Conservation (phyloP, 2,888 invertebrate genomes). For the Hyppa rectilinea region DNA sequence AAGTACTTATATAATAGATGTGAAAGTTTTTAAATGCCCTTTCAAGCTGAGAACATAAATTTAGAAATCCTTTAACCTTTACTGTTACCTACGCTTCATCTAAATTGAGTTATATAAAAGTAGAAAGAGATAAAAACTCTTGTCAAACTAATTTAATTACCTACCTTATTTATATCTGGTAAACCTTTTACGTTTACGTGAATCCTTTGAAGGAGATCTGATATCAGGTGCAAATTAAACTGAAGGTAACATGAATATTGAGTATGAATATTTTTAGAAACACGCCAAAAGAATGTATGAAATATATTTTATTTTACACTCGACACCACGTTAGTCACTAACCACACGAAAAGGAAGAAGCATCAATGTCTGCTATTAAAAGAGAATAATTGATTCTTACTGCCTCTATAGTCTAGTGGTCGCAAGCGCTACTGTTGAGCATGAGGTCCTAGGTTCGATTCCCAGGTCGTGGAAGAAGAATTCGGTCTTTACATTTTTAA, state of each 20-base stretch:
- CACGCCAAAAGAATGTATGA: too few relatives aligned
- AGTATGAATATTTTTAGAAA: neutral
- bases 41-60: conserved; percentile 2
- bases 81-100: neutral
- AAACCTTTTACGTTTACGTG: neutral
- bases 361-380: neutral
- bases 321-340: too few relatives aligned
- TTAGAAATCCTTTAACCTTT: conserved; percentile 11
- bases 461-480: too few relatives aligned
- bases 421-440: too few relatives aligned
- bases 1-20: conserved; percentile 1
- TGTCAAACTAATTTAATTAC: conserved; percentile 8
- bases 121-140: neutral
- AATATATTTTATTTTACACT: too few relatives aligned
- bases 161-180: conserved; percentile 6
- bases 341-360: too few relatives aligned
- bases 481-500: too few relatives aligned
- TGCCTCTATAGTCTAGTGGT: too few relatives aligned
- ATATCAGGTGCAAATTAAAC: neutral
- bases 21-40: conserved; percentile 2
- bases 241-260: neutral
- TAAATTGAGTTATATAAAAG: conserved; percentile 6
- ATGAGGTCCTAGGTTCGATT: too few relatives aligned
- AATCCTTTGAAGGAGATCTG: conserved; percentile 2
- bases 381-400: too few relatives aligned